These are phyloP conservation scores for Andrena chrysosceles DNA, from an alignment of 2,888 invertebrate species.

Conservation along the genomic window DNA sequence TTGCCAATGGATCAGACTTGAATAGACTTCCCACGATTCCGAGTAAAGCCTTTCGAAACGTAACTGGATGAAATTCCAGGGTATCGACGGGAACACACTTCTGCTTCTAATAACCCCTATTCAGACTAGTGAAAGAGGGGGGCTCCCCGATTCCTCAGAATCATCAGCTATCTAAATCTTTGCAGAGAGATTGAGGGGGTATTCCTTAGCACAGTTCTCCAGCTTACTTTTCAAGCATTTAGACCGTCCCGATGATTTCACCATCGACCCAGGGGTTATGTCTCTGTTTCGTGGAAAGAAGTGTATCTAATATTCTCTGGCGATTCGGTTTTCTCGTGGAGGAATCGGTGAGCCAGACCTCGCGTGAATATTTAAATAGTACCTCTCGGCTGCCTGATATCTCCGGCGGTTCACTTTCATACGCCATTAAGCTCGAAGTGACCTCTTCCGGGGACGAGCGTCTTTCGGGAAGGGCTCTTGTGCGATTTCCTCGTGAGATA, in stretches of 20 bases:
- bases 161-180: not conserved
- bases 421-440: slow-evolving; percentile 72
- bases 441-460: slow-evolving; percentile 58
- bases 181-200: no score
- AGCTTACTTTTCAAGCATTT: not conserved
- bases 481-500: slow-evolving; percentile 57
- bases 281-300: not conserved
- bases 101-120: slow-evolving; percentile 1
- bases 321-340: not conserved
- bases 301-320: not conserved
- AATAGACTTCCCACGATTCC: slow-evolving; percentile 52
- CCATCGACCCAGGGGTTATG: slow-evolving; percentile 2
- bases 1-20: slow-evolving; percentile 48
- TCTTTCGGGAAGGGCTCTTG: slow-evolving; percentile 71
- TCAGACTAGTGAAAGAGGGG: not conserved
- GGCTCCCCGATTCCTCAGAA: not conserved
- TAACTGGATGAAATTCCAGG: slow-evolving; percentile 29
- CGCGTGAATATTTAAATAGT: slow-evolving; percentile 15
- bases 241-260: not conserved
- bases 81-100: slow-evolving; percentile 18
- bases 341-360: not conserved
- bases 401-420: slow-evolving; percentile 74
- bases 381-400: slow-evolving; percentile 2
- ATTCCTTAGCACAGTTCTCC: no score
- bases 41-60: slow-evolving; percentile 44